Base-by-base conservation (phyloP, 2,888 invertebrate species). In the Acleris sparsana region DNA sequence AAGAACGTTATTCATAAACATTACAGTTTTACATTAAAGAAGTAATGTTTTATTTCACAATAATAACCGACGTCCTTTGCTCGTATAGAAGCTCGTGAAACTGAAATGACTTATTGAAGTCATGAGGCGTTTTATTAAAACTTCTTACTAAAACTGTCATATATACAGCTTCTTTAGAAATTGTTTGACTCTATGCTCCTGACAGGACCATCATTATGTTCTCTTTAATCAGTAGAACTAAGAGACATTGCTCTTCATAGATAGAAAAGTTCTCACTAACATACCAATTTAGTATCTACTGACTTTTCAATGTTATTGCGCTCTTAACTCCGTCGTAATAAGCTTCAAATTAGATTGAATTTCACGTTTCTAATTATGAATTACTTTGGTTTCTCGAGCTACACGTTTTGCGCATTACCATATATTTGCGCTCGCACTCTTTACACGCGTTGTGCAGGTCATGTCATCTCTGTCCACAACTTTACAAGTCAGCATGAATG, bases 391-490 rank as follows among this genome's bases (percentile, higher is more conserved):
- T 69, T 53, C 13, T 43, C 25, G 70, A 66, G 68, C 69, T 70
- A 71, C 79, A 77, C 74, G 80, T 72, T 77, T 77, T 67, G 69
- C 71, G 74, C 75, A 80, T 79, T 77, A 77, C 66, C 73, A 72
- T 74, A 69, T 73, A 73, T 74, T 75, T 76, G 71, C 75, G 71
- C 72, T 76, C 74, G 71, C 63, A 59, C 57, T 70, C 69, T 75
- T 73, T 71, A 69, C 71, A 70, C 72, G 73, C 77, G 72, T 77
- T 74, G 69, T 72, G 71, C 66, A 72, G 76, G 73, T 76, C 75
- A 69, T 73, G 73, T 75, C 70, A 22, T 66, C 66, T 62, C 52
- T 46, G 52, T 57, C 66, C 56, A 57, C 57, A 62, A 39, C 56
- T 61, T 25, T n/a, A 59, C 63, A 63, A 55, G 53, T 43, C 55